Evolutionary conservation across 2,888 invertebrate species (phyloP).

Genomic region (Nymphalis urticae): DNA sequence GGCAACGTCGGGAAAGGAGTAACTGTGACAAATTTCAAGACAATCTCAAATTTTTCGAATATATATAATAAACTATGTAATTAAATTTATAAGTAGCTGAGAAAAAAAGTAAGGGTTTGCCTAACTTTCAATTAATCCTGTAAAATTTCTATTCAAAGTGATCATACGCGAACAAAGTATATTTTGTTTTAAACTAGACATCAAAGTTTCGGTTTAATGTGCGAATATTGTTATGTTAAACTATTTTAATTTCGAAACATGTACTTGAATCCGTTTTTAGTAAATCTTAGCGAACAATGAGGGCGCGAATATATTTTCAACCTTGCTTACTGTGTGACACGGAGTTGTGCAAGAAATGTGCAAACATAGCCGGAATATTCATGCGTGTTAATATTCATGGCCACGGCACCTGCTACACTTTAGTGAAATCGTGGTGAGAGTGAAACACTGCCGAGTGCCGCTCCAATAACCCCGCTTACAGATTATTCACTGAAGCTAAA

Average conservation of each 20-base stretch:
- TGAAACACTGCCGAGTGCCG: neutral
- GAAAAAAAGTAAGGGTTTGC: too few species aligned
- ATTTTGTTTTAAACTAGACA: too few species aligned
- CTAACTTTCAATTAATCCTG: too few species aligned
- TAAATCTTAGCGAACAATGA: constrained; percentile 3
- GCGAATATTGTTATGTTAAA: neutral
- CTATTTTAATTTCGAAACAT: neutral
- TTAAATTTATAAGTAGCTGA: too few species aligned
- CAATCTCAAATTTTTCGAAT: too few species aligned
- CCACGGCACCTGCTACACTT: constrained; percentile 58
- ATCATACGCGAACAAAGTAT: too few species aligned
- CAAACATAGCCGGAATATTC: constrained; percentile 73
- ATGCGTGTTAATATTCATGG: constrained; percentile 76
- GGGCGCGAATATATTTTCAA: constrained; percentile 40
- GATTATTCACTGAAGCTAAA: neutral
- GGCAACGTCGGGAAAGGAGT: too few species aligned
- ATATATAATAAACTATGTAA: too few species aligned
- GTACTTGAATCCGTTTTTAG: neutral
- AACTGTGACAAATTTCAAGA: too few species aligned
- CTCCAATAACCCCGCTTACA: neutral
- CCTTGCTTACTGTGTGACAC: constrained; percentile 46
- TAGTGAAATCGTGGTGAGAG: constrained; percentile 18
- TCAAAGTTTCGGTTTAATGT: too few species aligned
- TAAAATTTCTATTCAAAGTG: too few species aligned
- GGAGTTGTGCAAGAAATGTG: constrained; percentile 65